These are phyloP conservation scores for Sweltsa coloradensis DNA, from an alignment of 1,140 invertebrate species.

Conservation along the genomic window DNA sequence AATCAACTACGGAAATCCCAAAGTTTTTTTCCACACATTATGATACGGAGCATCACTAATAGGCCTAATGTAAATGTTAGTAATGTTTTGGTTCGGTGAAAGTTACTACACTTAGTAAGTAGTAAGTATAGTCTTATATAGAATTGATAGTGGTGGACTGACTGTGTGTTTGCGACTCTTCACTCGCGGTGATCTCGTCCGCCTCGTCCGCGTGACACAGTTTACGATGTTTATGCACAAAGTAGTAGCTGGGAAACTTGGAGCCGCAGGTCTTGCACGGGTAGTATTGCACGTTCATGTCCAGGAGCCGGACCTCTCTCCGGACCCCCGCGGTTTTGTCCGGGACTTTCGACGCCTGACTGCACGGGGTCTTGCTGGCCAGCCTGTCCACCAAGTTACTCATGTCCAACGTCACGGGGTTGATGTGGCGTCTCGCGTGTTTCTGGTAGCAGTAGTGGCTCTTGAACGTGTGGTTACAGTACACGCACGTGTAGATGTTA, in stretches of 20 bases:
- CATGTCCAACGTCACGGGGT: conserved; percentile 30
- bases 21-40: no score
- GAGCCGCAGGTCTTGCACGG: conserved; percentile 84
- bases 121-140: no score
- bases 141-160: no score
- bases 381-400: conserved; percentile 14
- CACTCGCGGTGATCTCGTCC: conserved; percentile 5
- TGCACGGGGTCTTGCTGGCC: no score
- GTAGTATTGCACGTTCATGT: conserved; percentile 81
- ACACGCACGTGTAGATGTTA: conserved; percentile 50
- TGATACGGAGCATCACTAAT: no score
- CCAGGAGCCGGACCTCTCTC: conserved; percentile 31
- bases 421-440: conserved; percentile 56
- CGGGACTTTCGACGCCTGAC: no score
- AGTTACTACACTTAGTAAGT: no score
- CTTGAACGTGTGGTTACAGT: conserved; percentile 70
- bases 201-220: conserved; percentile 54
- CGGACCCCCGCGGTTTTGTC: background rate
- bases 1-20: no score
- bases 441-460: conserved; percentile 72
- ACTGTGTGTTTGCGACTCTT: conserved; percentile 1
- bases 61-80: no score
- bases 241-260: conserved; percentile 87
- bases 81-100: no score
- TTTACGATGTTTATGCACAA: conserved; percentile 83